phyloP scores from a whole-genome alignment of 2,113 vertebrate genomes.

The Ramphastos sulfuratus region DNA sequence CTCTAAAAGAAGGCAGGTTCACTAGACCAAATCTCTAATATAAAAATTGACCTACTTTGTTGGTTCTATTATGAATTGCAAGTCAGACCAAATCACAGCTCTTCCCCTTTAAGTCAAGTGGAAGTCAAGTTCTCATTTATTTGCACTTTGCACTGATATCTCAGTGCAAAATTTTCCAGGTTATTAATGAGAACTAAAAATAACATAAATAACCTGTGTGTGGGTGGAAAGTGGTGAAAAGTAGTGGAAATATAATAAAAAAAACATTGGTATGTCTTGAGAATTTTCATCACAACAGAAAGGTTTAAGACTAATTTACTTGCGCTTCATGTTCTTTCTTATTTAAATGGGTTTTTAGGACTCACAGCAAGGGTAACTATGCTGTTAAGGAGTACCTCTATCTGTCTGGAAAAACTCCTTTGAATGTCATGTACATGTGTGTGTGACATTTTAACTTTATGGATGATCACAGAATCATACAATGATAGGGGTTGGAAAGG shows the following conservation, averaged over 20 bases:
- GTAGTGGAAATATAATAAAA: background rate
- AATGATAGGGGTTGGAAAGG: too few species aligned
- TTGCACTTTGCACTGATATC: background rate
- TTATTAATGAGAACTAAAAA: background rate
- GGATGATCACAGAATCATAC: background rate
- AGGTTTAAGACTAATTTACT: background rate
- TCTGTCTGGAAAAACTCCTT: background rate
- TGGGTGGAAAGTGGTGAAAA: background rate
- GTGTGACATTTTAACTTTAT: background rate
- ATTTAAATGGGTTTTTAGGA: background rate
- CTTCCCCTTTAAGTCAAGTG: background rate
- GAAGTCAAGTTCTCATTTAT: background rate
- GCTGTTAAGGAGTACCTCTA: background rate
- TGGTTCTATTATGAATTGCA: background rate
- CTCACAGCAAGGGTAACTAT: background rate
- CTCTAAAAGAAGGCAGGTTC: background rate
- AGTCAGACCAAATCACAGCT: background rate
- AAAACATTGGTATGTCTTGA: background rate
- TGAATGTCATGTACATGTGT: background rate
- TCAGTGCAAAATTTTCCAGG: background rate
- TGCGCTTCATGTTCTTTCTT: background rate
- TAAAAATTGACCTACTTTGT: background rate
- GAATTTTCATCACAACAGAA: background rate
- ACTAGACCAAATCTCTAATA: background rate
- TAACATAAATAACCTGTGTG: background rate